Evolutionary conservation across 1,140 invertebrate species (phyloP).

Genomic region (Bombus huntii): DNA sequence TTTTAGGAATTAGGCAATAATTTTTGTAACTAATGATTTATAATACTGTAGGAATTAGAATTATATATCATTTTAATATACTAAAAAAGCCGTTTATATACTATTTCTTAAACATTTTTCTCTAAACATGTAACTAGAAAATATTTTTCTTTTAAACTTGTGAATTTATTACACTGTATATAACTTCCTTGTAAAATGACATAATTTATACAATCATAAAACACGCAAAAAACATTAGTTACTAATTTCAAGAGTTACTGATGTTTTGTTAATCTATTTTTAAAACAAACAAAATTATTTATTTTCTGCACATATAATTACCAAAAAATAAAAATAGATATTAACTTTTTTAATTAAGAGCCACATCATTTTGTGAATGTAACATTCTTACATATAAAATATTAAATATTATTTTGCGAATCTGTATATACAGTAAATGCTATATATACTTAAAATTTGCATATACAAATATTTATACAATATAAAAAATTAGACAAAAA

Average conservation of each 20-base stretch:
- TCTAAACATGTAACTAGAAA: background rate
- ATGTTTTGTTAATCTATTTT: slow-evolving; percentile 33
- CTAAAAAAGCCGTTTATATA: background rate
- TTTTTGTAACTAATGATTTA: slow-evolving; percentile 14
- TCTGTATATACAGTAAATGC: background rate
- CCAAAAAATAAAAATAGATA: background rate
- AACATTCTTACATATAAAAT: background rate
- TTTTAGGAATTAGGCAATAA: slow-evolving; percentile 5
- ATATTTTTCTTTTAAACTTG: background rate
- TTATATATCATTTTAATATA: slow-evolving; percentile 4
- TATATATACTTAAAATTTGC: background rate
- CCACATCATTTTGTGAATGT: background rate
- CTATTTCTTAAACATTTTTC: background rate
- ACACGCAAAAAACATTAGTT: slow-evolving; percentile 8
- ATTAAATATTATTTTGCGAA: background rate
- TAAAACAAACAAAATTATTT: background rate
- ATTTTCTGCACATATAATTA: background rate
- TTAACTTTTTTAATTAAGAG: background rate
- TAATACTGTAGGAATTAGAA: slow-evolving; percentile 1
- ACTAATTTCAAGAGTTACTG: slow-evolving; percentile 58
- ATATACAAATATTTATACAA: background rate
- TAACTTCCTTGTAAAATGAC: slow-evolving; percentile 66
- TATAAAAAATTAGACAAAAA: background rate
- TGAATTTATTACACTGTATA: slow-evolving; percentile 1
- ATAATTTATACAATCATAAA: slow-evolving; percentile 32